Evolutionary conservation across 2,797 vertebrate genomes (phyloP).

Genomic region (Orestias chungarensis): DNA sequence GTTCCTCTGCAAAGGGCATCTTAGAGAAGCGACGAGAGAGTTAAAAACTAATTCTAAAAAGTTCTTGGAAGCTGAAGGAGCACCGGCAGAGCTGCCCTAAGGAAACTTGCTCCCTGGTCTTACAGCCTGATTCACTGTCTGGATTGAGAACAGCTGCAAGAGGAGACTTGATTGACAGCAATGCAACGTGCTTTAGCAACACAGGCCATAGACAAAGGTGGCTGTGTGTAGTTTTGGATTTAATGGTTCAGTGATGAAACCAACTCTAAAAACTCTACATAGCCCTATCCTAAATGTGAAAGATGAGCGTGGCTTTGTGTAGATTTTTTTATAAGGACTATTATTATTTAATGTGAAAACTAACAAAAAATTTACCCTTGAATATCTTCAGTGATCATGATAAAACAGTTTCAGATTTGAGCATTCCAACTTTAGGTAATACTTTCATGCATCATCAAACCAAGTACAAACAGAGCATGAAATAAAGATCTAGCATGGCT

Average conservation of each 20-base stretch:
- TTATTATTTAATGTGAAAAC: background rate
- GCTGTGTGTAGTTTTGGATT: background rate
- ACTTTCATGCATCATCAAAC: no score
- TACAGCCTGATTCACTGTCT: conserved; percentile 1
- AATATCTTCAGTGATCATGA: no score
- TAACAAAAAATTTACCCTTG: background rate
- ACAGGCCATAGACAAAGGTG: background rate
- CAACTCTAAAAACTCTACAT: background rate
- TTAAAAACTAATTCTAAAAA: background rate
- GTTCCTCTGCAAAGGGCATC: conserved; percentile 78
- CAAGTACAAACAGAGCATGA: no score
- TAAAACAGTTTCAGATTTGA: no score
- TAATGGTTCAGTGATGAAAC: background rate
- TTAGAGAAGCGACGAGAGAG: background rate
- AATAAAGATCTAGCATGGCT: no score
- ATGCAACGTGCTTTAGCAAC: background rate
- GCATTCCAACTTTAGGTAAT: no score
- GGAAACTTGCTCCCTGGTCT: background rate
- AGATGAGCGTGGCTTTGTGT: background rate
- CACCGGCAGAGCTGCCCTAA: background rate
- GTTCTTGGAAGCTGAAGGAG: background rate
- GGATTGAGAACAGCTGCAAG: conserved; percentile 63
- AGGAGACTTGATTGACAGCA: conserved; percentile 64
- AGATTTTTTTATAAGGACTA: no score
- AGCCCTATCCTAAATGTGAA: background rate